Evolutionary conservation across 2,113 vertebrate genomes (phyloP), one percentile per base, ranked within the genome.

Genomic region (Alligator mississippiensis): DNA sequence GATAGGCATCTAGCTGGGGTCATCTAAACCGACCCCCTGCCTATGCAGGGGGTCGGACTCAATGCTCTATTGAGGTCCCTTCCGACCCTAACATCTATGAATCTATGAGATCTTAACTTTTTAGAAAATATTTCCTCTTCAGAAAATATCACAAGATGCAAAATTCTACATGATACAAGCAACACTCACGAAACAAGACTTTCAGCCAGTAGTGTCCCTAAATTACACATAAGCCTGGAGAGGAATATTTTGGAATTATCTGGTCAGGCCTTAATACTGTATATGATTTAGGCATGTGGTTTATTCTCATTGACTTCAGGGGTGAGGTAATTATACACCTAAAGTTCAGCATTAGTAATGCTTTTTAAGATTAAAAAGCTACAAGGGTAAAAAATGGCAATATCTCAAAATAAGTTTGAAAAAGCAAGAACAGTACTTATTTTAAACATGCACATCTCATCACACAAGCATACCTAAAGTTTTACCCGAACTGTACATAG

Each of bases 401-500:
- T 47, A 63, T 24, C 64, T 5, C 84, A 47, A 55, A 89, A 87
- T 10, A 88, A 84, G 61, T 77, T 68, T 34, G 88, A 13, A 94
- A 83, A 93, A 95, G 93, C 92, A 27, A 93, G 68, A 77, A 88
- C 28, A 34, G 61, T 24, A 90, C 81, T 80, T 58, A 54, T 66
- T 93, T 88, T 57, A 74, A 22, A 77, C 82, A 82, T 60, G 74
- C 86, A 95, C 85, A 87, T 89, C 91, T 75, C 2, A 10, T 92
- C 96, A 94, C 95, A 93, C 93, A 84, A 47, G 94, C 59, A 2
- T 92, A 96, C 90, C 95, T 97, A 96, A 95, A 80, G 75, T 61
- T 93, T 86, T 96, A 94, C 84, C 93, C 81, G 92, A 96, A 97
- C 62, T 30, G 90, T 94, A 96, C 95, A 94, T 90, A 97, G 95